phyloP scores from a whole-genome alignment of 2,888 invertebrate species.

The Cephonodes hylas region DNA sequence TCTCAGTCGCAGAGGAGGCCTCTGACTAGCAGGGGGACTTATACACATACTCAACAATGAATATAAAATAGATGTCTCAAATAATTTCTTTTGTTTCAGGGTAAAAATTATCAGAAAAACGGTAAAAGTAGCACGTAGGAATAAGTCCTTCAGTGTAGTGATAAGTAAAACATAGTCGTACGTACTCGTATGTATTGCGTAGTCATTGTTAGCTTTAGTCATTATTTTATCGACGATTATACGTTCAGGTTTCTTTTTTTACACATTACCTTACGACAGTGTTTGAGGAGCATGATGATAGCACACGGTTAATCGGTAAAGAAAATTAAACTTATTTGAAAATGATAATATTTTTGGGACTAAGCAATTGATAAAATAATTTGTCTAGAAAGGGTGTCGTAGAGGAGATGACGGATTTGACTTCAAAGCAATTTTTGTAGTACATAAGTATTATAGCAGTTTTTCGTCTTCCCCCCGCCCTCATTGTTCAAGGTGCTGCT shows the following conservation, averaged over 20 bases:
- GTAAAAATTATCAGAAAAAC: slow-evolving; percentile 51
- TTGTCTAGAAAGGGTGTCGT: not conserved
- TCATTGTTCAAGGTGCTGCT: not conserved
- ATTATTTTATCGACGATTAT: slow-evolving; percentile 40
- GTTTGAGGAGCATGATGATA: not conserved
- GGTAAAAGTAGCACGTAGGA: slow-evolving; percentile 40
- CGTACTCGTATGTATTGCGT: slow-evolving; percentile 45
- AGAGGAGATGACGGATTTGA: not conserved
- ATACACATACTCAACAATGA: no score
- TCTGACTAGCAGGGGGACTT: no score
- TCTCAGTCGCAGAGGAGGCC: no score
- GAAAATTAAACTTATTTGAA: no score
- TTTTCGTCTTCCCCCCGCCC: not conserved
- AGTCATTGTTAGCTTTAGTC: slow-evolving; percentile 72
- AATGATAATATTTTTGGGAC: no score
- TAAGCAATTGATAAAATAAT: no score
- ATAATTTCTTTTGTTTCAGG: slow-evolving; percentile 49
- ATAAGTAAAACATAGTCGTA: slow-evolving; percentile 51
- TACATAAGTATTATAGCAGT: not conserved
- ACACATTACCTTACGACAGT: not conserved
- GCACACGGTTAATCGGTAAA: no score
- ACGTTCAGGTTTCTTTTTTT: slow-evolving; percentile 22
- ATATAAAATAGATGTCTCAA: not conserved
- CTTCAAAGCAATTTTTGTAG: not conserved
- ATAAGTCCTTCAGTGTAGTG: slow-evolving; percentile 39